Evolutionary conservation across 1,140 invertebrate genomes (phyloP).

Genomic region (Bilobella aurantiaca): DNA sequence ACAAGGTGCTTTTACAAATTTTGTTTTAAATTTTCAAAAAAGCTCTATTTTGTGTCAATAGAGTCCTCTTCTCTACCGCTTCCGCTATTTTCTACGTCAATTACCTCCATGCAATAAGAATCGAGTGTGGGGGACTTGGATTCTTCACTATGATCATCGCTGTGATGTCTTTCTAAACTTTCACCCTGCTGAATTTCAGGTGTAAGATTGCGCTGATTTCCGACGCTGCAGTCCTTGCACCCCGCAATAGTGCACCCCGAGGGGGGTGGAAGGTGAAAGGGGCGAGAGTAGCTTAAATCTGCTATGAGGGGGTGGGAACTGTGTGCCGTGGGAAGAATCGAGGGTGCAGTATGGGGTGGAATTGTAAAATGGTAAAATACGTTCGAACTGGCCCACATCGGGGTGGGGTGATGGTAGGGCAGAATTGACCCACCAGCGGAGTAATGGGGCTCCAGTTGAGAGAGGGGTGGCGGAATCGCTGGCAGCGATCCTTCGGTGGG

Average conservation of each 20-base stretch:
- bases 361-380: constrained; percentile 35
- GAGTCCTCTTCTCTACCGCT: not conserved
- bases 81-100: constrained; percentile 20
- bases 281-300: not conserved
- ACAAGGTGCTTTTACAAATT: no score
- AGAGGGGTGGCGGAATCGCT: not conserved
- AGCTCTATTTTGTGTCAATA: not conserved
- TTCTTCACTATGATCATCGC: constrained; percentile 14
- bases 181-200: not conserved
- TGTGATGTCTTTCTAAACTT: not conserved
- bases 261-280: constrained; percentile 24
- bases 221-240: constrained; percentile 27
- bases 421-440: constrained; percentile 19
- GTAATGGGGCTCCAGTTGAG: constrained; percentile 17
- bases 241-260: constrained; percentile 30
- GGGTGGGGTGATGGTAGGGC: constrained; percentile 31
- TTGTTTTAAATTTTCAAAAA: no score
- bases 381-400: constrained; percentile 33
- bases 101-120: constrained; percentile 7
- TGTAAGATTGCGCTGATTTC: not conserved
- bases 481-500: not conserved
- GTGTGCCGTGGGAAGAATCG: constrained; percentile 5
- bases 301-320: not conserved
- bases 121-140: constrained; percentile 16
- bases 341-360: constrained; percentile 16